phyloP scores from a whole-genome alignment of 2,113 vertebrate species.

The Trogon surrucura region DNA sequence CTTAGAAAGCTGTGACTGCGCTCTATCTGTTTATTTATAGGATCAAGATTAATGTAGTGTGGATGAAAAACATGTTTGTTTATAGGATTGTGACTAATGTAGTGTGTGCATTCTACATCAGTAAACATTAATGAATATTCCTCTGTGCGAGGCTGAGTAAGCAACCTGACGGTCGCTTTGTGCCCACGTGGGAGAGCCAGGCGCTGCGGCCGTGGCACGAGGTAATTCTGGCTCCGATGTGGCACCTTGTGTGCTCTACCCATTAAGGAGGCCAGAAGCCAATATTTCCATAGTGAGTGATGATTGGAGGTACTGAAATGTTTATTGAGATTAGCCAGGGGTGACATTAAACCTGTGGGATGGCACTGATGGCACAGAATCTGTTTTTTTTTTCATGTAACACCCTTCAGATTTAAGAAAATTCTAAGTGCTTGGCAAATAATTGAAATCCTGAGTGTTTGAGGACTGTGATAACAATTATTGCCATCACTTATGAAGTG shows the following conservation, averaged over 20 bases:
- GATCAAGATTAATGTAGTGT: conserved; percentile 63
- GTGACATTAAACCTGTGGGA: not conserved
- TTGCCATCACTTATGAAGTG: not conserved
- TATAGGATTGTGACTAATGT: conserved; percentile 66
- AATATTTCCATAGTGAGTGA: conserved; percentile 8
- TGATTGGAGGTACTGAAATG: not conserved
- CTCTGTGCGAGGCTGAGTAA: not conserved
- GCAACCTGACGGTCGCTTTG: not conserved
- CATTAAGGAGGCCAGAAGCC: not conserved
- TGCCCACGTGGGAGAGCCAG: not conserved
- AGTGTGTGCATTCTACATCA: conserved; percentile 53
- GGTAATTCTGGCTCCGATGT: not conserved
- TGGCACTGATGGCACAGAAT: not conserved
- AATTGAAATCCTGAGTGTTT: not conserved
- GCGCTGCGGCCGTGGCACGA: not conserved
- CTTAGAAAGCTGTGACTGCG: not conserved
- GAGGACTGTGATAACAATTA: not conserved
- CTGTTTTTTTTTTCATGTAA: not conserved
- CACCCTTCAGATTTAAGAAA: not conserved
- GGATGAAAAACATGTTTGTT: conserved; percentile 60
- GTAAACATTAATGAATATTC: conserved; percentile 56
- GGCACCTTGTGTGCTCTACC: accelerated
- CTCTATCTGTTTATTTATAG: conserved; percentile 56
- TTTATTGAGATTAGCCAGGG: not conserved
- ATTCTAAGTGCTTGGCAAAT: not conserved